Conservation (phyloP, 2,113 vertebrate species). For the Chinchilla lanigera region DNA sequence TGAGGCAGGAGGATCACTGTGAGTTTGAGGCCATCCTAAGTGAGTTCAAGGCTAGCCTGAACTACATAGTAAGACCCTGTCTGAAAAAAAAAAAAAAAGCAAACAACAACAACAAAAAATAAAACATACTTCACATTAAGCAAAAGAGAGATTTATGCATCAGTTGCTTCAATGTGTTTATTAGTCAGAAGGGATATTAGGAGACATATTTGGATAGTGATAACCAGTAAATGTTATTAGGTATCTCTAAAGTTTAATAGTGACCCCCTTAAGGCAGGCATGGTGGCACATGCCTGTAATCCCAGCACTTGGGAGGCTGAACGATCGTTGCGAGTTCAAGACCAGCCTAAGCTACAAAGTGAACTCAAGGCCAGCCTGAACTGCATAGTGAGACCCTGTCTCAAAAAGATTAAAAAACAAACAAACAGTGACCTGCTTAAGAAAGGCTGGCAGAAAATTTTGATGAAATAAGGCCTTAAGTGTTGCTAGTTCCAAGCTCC, state of each 20-base stretch:
- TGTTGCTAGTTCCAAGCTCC: not conserved
- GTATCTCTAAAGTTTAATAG: conserved; percentile 53
- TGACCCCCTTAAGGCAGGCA: not conserved
- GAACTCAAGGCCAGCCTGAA: too few species aligned
- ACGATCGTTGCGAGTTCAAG: too few species aligned
- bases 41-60: not conserved
- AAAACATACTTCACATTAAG: conserved; percentile 12
- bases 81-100: not conserved
- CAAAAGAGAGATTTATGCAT: conserved; percentile 3
- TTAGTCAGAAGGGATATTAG: conserved; percentile 43
- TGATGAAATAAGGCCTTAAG: conserved; percentile 23
- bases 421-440: conserved; percentile 15
- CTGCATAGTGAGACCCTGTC: too few species aligned
- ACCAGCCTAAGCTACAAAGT: too few species aligned
- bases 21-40: not conserved
- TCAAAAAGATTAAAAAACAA: too few species aligned
- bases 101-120: not conserved
- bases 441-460: conserved; percentile 54
- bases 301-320: too few species aligned
- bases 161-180: not conserved
- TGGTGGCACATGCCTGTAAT: too few species aligned
- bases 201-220: conserved; percentile 42
- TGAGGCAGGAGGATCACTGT: not conserved
- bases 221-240: conserved; percentile 32
- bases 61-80: not conserved